A percentile compares a stretch with the other conserved stretches of the same genome.
Evolutionary conservation across 1,140 invertebrate species (phyloP).

Genomic region (Drosophila pallidifrons): DNA sequence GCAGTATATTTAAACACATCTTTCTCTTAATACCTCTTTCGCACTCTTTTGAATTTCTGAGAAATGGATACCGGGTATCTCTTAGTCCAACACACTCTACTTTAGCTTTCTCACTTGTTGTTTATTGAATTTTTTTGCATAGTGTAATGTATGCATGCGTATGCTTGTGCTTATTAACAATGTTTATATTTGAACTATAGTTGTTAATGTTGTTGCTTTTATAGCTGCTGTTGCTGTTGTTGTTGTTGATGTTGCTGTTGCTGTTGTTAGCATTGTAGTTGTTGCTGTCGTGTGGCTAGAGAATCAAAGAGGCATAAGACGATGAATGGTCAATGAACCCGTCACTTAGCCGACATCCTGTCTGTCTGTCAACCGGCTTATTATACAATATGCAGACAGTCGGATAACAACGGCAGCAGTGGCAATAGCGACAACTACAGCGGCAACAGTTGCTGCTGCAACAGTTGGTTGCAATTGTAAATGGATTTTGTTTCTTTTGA

Average conservation of each 20-base stretch:
- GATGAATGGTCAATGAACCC: slow-evolving; percentile 33
- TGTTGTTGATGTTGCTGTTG: too few relatives aligned
- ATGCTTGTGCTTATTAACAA: slow-evolving; percentile 24
- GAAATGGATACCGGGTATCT: too few relatives aligned
- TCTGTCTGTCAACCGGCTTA: slow-evolving; percentile 65
- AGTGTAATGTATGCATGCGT: slow-evolving; percentile 24
- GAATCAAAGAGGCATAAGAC: slow-evolving; percentile 28
- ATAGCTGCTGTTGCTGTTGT: background rate
- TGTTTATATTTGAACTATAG: slow-evolving; percentile 30
- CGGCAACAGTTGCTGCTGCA: slow-evolving; percentile 20
- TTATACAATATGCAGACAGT: slow-evolving; percentile 64
- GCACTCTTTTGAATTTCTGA: too few relatives aligned
- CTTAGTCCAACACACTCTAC: too few relatives aligned
- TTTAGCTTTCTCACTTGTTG: background rate
- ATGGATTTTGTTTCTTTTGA: slow-evolving; percentile 50
- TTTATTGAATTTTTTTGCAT: slow-evolving; percentile 20
- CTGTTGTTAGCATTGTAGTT: background rate
- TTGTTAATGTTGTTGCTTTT: slow-evolving; percentile 5
- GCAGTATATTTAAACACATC: too few relatives aligned
- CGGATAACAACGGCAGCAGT: slow-evolving; percentile 4
- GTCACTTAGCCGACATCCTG: slow-evolving; percentile 70
- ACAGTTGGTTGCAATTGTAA: slow-evolving; percentile 52
- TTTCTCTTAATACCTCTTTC: too few relatives aligned
- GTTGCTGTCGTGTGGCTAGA: slow-evolving; percentile 1
- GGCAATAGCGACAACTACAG: background rate